Conservation (phyloP, 2,113 vertebrate species). For the Calonectris borealis region DNA sequence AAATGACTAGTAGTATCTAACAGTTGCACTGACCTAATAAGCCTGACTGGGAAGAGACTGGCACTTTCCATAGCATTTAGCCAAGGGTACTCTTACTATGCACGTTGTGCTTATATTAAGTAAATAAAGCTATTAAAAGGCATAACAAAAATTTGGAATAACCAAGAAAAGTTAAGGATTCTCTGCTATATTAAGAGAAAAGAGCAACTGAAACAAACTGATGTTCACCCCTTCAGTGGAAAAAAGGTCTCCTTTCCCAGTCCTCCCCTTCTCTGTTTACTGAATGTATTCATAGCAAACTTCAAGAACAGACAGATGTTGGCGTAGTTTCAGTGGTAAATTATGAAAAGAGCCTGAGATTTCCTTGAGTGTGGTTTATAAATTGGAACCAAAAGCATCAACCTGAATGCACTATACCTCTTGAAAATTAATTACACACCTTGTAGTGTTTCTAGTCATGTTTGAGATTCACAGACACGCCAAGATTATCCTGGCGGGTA, state of each 20-base stretch:
- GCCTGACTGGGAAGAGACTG: not conserved
- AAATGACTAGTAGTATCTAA: not conserved
- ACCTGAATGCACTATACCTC: not conserved
- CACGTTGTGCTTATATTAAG: not conserved
- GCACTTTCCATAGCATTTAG: not conserved
- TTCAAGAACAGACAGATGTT: slow-evolving; percentile 61
- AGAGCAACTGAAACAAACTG: slow-evolving; percentile 2
- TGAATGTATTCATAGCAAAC: slow-evolving; percentile 21
- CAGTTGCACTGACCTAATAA: not conserved
- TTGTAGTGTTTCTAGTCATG: not conserved
- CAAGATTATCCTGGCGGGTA: not conserved
- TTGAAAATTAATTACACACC: slow-evolving; percentile 60
- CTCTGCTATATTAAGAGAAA: not conserved
- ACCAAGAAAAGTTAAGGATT: not conserved
- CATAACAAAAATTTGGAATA: not conserved
- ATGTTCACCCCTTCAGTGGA: not conserved
- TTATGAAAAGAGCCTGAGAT: not conserved
- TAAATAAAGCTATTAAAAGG: not conserved
- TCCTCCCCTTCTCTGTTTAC: slow-evolving; percentile 35
- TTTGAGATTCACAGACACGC: not conserved
- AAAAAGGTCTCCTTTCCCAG: slow-evolving; percentile 17
- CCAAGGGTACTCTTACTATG: not conserved
- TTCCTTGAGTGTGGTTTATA: slow-evolving; percentile 47
- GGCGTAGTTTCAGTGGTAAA: slow-evolving; percentile 36
- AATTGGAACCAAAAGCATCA: slow-evolving; percentile 32